Conservation (phyloP, 1,140 invertebrate species). For the Notospermus geniculatus region DNA sequence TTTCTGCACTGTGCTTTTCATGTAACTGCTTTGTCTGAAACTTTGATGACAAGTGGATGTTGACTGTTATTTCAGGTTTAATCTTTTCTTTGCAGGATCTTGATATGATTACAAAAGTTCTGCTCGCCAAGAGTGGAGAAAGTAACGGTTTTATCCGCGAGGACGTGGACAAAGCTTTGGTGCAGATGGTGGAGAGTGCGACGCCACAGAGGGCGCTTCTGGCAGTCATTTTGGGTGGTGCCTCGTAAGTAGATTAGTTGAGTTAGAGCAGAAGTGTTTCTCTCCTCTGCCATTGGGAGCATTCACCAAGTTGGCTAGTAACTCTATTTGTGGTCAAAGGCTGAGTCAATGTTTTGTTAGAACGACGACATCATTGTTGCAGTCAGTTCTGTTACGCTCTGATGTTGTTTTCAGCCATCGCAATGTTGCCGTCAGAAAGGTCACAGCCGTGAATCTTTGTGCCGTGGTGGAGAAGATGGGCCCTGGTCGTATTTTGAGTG, state of each 20-base stretch:
- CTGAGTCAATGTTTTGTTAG: too few relatives aligned
- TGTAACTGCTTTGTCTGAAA: too few relatives aligned
- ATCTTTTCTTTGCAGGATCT: constrained; percentile 73
- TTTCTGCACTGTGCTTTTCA: too few relatives aligned
- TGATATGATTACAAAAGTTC: constrained; percentile 75
- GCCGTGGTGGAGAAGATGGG: constrained; percentile 68
- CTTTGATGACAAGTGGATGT: too few relatives aligned
- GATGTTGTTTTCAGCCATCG: constrained; percentile 68
- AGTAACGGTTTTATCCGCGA: constrained; percentile 88
- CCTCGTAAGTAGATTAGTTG: constrained; percentile 62
- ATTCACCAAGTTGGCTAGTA: too few relatives aligned
- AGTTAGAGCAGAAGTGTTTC: too few relatives aligned
- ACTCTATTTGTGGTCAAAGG: too few relatives aligned
- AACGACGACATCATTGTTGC: too few relatives aligned
- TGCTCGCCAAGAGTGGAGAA: constrained; percentile 85
- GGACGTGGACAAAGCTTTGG: constrained; percentile 80
- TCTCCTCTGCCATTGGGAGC: too few relatives aligned
- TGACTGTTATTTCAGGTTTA: too few relatives aligned
- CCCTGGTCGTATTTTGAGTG: constrained; percentile 68
- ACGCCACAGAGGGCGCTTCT: constrained; percentile 52
- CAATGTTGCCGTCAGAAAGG: constrained; percentile 78
- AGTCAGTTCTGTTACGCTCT: too few relatives aligned
- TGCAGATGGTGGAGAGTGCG: constrained; percentile 71
- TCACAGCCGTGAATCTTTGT: constrained; percentile 76
- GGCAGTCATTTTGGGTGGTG: constrained; percentile 64